Conservation (phyloP, 2,888 invertebrate genomes). For the Norana najaformis region DNA sequence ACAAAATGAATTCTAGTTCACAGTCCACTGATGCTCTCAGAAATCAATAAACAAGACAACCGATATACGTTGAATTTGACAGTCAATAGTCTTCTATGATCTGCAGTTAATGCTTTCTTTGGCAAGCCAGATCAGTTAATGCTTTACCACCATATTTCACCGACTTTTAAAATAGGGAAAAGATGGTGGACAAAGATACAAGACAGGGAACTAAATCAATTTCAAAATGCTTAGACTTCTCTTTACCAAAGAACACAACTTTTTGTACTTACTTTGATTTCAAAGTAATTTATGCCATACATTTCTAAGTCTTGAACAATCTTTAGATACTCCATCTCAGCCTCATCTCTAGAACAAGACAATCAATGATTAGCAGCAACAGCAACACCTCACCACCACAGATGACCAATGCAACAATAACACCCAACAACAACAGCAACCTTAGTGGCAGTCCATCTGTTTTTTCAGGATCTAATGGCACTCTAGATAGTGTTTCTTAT, state of each 20-base stretch:
- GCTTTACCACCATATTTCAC: too few relatives aligned
- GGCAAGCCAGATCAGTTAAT: too few relatives aligned
- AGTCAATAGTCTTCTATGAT: too few relatives aligned
- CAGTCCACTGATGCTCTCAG: too few relatives aligned
- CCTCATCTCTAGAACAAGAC: conserved; percentile 74
- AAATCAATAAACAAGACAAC: too few relatives aligned
- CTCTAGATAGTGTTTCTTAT: background rate
- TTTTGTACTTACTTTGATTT: conserved; percentile 63
- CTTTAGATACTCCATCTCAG: conserved; percentile 96
- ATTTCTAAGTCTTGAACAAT: conserved; percentile 63
- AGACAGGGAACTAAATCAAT: background rate
- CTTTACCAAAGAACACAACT: background rate
- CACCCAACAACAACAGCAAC: background rate
- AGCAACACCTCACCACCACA: too few relatives aligned
- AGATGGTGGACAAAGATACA: background rate
- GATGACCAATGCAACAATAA: background rate
- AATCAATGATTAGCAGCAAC: background rate
- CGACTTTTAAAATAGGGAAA: background rate
- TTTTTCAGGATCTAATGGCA: too few relatives aligned
- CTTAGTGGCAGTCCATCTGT: too few relatives aligned
- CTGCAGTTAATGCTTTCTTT: too few relatives aligned
- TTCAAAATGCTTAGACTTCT: background rate
- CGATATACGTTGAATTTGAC: too few relatives aligned
- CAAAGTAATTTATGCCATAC: conserved; percentile 98
- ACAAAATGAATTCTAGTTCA: too few relatives aligned